Evolutionary conservation across 2,797 vertebrate genomes (phyloP).

Genomic region (Myotis myotis): DNA sequence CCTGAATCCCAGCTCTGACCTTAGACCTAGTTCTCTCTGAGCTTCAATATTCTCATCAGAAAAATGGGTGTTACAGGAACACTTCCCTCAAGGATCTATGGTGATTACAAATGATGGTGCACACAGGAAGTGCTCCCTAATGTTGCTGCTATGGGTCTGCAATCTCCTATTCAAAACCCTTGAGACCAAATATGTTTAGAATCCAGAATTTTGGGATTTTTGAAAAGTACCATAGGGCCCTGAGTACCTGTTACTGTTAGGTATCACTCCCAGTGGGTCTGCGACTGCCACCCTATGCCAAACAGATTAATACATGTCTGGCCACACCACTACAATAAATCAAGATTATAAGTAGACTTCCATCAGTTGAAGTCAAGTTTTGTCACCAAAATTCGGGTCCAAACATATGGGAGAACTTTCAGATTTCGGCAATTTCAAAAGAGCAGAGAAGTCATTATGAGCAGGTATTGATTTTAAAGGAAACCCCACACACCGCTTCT

Average conservation of each 20-base stretch:
- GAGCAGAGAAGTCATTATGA: not conserved
- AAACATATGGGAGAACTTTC: not conserved
- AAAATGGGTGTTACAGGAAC: not conserved
- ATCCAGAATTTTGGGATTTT: not conserved
- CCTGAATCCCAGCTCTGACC: not conserved
- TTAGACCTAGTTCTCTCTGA: not conserved
- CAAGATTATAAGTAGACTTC: not conserved
- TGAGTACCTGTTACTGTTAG: not conserved
- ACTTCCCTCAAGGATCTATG: not conserved
- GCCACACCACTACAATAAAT: no score
- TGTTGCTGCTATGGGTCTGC: not conserved
- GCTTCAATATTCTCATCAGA: not conserved
- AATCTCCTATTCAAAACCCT: not conserved
- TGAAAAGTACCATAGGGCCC: not conserved
- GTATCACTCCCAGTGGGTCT: fast-evolving
- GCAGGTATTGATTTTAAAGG: not conserved
- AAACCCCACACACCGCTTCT: fast-evolving
- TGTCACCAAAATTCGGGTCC: not conserved
- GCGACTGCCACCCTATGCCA: fast-evolving
- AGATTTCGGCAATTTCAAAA: not conserved
- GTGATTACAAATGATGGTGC: not conserved
- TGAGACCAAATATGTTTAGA: not conserved
- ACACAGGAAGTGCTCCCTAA: not conserved
- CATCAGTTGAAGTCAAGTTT: not conserved
- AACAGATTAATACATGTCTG: not conserved